A percentile compares a stretch with the other conserved stretches of the same genome.
These are phyloP conservation scores for Macrophya annulata DNA, from an alignment of 2,888 invertebrate genomes.

Conservation along the genomic window DNA sequence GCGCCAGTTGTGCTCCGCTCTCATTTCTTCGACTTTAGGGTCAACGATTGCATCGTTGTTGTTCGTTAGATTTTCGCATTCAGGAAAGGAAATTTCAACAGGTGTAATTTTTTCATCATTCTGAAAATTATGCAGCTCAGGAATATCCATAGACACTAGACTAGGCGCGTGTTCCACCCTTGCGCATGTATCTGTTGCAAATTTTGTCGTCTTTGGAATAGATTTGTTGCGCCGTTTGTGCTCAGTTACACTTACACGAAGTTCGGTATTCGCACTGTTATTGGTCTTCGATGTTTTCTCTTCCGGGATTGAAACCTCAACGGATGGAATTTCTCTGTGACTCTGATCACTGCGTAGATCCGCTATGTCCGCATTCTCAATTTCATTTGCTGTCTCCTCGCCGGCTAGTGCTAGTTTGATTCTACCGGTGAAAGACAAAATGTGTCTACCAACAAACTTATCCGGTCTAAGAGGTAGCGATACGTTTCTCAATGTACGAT, in stretches of 20 bases:
- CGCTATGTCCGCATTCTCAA: not conserved
- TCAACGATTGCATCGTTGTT: constrained; percentile 18
- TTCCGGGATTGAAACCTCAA: not conserved
- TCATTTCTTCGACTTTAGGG: constrained; percentile 19
- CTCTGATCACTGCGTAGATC: not conserved
- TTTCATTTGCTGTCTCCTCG: not conserved
- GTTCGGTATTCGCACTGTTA: not conserved
- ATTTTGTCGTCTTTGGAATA: not conserved
- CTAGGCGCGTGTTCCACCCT: constrained; percentile 11
- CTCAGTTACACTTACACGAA: not conserved
- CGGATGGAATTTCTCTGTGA: not conserved
- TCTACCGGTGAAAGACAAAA: constrained; percentile 56
- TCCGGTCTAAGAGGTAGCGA: constrained; percentile 55
- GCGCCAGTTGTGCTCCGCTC: constrained; percentile 33
- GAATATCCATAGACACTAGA: not conserved
- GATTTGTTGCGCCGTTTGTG: not conserved
- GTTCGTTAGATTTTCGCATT: not conserved
- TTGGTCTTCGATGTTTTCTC: not conserved
- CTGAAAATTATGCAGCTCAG: not conserved
- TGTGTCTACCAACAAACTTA: constrained; percentile 57
- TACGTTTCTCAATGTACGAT: constrained; percentile 55
- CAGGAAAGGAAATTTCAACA: not conserved
- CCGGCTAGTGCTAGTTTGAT: constrained; percentile 42
- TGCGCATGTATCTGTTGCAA: not conserved
- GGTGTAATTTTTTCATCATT: not conserved